Percentiles rank a stretch among this genome's conserved stretches.
These are phyloP conservation scores for Bungarus multicinctus DNA, from an alignment of 2,113 vertebrate genomes.

Conservation along the genomic window DNA sequence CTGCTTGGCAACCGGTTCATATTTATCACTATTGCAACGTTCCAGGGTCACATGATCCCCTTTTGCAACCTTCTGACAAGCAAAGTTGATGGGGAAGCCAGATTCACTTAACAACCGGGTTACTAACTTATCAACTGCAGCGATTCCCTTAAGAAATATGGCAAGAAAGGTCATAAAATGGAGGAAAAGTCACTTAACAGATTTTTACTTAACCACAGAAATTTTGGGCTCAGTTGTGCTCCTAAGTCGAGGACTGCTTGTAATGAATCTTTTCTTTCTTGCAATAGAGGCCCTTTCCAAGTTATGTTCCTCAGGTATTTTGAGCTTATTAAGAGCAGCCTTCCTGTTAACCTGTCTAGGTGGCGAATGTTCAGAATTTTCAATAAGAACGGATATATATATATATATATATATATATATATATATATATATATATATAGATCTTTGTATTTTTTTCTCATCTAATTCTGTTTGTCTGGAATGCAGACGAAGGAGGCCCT, in stretches of 20 bases:
- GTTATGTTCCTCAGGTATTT: background rate
- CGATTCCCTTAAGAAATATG: background rate
- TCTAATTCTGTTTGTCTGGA: background rate
- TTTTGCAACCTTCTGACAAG: background rate
- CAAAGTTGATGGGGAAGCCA: no score
- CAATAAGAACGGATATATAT: background rate
- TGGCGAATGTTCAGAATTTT: background rate
- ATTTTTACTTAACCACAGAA: background rate
- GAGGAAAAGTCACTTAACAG: background rate
- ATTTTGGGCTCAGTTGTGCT: background rate
- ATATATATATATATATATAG: background rate
- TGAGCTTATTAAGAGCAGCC: background rate
- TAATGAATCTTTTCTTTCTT: background rate
- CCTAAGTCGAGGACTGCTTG: background rate
- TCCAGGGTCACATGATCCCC: background rate
- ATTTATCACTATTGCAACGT: background rate
- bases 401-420: background rate
- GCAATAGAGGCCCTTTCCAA: background rate
- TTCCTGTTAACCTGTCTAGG: background rate
- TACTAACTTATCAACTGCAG: background rate
- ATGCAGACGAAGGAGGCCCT: background rate
- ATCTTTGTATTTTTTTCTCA: background rate
- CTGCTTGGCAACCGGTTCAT: background rate
- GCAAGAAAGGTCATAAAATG: background rate
- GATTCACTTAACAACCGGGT: background rate